Percentiles rank a stretch among this genome's conserved stretches.
Evolutionary conservation across 2,797 vertebrate genomes (phyloP).

Genomic region (Xenopus petersii): DNA sequence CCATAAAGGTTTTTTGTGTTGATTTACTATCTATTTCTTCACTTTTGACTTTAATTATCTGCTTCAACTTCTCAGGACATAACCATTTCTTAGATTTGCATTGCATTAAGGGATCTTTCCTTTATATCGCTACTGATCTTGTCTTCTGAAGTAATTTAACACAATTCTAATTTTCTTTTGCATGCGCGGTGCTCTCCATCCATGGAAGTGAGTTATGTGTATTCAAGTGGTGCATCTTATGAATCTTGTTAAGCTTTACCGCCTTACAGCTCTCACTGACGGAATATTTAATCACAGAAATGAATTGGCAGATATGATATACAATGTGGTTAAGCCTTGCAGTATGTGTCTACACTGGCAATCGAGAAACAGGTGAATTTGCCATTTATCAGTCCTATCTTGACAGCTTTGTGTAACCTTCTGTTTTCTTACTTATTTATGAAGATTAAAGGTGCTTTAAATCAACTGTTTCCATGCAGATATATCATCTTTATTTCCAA

Average conservation of each 20-base stretch:
- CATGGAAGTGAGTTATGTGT: constrained; percentile 73
- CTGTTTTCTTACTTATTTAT: constrained; percentile 69
- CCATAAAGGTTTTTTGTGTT: constrained; percentile 55
- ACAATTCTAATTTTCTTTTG: constrained; percentile 73
- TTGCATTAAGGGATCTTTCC: constrained; percentile 58
- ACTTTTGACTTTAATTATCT: constrained; percentile 63
- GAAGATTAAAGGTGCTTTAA: constrained; percentile 74
- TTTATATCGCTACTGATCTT: constrained; percentile 62
- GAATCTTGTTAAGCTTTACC: constrained; percentile 78
- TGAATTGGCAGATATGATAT: constrained; percentile 76
- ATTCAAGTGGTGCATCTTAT: constrained; percentile 72
- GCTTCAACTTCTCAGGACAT: constrained; percentile 62
- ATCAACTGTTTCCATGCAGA: constrained; percentile 66
- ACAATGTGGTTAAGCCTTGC: constrained; percentile 63
- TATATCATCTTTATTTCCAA: constrained; percentile 65
- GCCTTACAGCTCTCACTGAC: constrained; percentile 67
- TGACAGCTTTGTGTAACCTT: constrained; percentile 73
- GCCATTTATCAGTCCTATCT: constrained; percentile 67
- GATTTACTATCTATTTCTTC: constrained; percentile 56
- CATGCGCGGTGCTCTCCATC: constrained; percentile 61
- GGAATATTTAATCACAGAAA: constrained; percentile 84
- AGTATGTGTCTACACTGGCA: constrained; percentile 62
- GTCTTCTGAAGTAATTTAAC: constrained; percentile 70
- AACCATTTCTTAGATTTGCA: constrained; percentile 66
- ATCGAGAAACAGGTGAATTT: constrained; percentile 64